Evolutionary conservation across 2,888 invertebrate species (phyloP).

Genomic region (Hipparchia sbordonii): DNA sequence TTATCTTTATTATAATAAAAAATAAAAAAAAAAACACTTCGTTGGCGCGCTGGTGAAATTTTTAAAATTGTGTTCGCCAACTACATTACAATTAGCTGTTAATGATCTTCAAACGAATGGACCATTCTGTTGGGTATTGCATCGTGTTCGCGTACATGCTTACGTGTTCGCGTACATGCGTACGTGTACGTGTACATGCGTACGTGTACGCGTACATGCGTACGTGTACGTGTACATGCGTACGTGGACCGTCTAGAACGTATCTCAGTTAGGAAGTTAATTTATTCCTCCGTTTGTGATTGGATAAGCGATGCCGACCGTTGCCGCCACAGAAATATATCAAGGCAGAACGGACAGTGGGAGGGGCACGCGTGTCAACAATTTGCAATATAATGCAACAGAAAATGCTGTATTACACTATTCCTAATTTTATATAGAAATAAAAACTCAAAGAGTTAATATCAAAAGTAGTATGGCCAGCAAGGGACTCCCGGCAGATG

Average conservation of each 20-base stretch:
- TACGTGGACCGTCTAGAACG: slow-evolving; percentile 33
- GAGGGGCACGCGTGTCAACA: too few relatives aligned
- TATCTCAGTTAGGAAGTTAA: slow-evolving; percentile 30
- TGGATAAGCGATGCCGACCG: slow-evolving; percentile 23
- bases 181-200: too few relatives aligned
- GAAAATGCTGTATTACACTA: too few relatives aligned
- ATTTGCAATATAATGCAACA: too few relatives aligned
- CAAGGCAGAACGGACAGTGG: too few relatives aligned
- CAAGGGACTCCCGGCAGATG: too few relatives aligned
- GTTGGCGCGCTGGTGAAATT: slow-evolving; percentile 65
- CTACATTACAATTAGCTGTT: slow-evolving; percentile 66
- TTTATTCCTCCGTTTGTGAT: slow-evolving; percentile 24
- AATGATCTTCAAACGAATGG: slow-evolving; percentile 54
- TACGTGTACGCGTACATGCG: too few relatives aligned
- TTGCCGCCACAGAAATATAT: slow-evolving; percentile 12
- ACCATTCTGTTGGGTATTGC: slow-evolving; percentile 57
- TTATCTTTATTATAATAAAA: slow-evolving; percentile 52
- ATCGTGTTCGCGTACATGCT: slow-evolving; percentile 46
- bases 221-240: neutral
- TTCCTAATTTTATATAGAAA: too few relatives aligned
- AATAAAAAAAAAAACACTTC: slow-evolving; percentile 50
- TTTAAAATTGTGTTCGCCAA: slow-evolving; percentile 66
- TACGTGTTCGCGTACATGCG: slow-evolving; percentile 1
- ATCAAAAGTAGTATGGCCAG: too few relatives aligned
- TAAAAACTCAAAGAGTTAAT: too few relatives aligned